Evolutionary conservation across 2,113 vertebrate species (phyloP).

Genomic region (Oryzias melastigma): DNA sequence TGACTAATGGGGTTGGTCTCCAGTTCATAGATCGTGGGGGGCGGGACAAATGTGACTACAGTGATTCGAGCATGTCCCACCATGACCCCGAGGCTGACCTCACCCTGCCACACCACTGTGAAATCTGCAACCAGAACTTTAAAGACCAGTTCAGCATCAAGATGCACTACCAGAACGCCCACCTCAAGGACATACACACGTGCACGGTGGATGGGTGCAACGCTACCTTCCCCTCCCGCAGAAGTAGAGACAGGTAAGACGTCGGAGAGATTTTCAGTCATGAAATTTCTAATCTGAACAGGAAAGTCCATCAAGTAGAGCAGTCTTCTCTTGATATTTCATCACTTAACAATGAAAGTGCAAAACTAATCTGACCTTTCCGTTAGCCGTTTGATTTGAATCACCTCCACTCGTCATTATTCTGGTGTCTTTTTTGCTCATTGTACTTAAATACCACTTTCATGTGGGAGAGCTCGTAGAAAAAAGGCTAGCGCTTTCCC

Average conservation of each 20-base stretch:
- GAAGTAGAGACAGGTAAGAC: constrained; percentile 96
- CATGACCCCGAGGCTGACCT: constrained; percentile 70
- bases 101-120: constrained; percentile 81
- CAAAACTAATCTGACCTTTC: no score
- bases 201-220: constrained; percentile 91
- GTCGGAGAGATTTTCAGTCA: no score
- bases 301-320: no score
- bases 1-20: constrained; percentile 74
- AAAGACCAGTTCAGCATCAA: constrained; percentile 92
- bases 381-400: no score
- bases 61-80: constrained; percentile 66
- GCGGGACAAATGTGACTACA: constrained; percentile 71
- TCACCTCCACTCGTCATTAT: no score
- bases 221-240: constrained; percentile 89
- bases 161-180: constrained; percentile 92
- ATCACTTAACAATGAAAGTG: no score
- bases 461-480: no score
- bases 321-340: no score
- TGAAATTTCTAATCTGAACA: no score
- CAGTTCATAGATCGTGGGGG: constrained; percentile 70
- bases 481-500: no score
- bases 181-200: constrained; percentile 89
- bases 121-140: constrained; percentile 93
- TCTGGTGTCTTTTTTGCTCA: no score
- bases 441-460: no score